Base-by-base conservation (phyloP, 2,113 vertebrate species). In the Fukomys damarensis region DNA sequence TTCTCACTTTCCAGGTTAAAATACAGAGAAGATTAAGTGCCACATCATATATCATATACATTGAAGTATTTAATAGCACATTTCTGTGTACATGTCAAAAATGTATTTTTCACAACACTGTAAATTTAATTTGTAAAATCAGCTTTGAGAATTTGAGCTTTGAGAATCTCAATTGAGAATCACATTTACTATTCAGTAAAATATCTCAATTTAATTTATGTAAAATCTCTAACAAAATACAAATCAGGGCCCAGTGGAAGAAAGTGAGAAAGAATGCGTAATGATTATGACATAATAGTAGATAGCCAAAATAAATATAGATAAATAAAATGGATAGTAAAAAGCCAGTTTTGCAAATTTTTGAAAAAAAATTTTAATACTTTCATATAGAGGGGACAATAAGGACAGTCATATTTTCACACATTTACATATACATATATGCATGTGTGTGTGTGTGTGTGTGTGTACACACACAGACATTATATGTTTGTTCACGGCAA, bases 111-210 rank as follows among this genome's bases (percentile, higher is more conserved):
- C n/a, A 94, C 54, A 87, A 76, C 52, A 84, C 19, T 85, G 0
- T 4, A 80, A 72, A 5, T 49, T 3, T n/a, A 66, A 83, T 91
- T 93, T 80, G 26, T 91, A 24, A 91, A 96, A 68, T 65, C 1
- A 96, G 1, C 3, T 9, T 66, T 10, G n/a, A n/a, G n/a, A n/a
- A n/a, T n/a, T n/a, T n/a, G n/a, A n/a, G n/a, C n/a, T n/a, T n/a
- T n/a, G n/a, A n/a, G n/a, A n/a, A n/a, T n/a, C n/a, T 13, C 46
- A 92, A 61, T 82, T 95, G n/a, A 8, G 94, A 89, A 38, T 80
- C 63, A 5, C 32, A 74, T 86, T 91, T 95, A 26, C 35, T 85
- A 76, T 93, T 63, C 70, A 86, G 63, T 70, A 2, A 96, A 35
- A n/a, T 43, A 2, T 12, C 61, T 9, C 4, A 77, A 7, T 65